Percentiles rank a stretch among this genome's conserved stretches.
phyloP scores from a whole-genome alignment of 2,888 invertebrate species.

The Lydus trimaculatus region DNA sequence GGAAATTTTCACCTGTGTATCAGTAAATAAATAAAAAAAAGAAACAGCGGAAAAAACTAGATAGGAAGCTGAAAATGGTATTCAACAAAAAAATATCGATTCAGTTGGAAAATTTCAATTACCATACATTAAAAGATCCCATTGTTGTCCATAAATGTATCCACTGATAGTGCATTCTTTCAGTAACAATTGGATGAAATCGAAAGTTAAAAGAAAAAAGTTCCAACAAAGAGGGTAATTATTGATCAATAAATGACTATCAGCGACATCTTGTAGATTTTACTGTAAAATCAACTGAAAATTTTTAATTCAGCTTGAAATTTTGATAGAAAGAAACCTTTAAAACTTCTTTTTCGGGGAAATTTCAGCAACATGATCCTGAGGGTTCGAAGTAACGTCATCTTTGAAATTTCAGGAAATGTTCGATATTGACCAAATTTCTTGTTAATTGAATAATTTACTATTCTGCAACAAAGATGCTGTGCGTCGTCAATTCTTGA shows the following conservation, averaged over 20 bases:
- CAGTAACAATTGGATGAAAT: constrained; percentile 48
- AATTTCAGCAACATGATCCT: background rate
- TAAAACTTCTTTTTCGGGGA: background rate
- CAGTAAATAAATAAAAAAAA: too few species aligned
- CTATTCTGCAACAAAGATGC: too few species aligned
- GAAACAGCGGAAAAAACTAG: background rate
- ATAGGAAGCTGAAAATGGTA: too few species aligned
- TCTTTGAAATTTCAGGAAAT: background rate
- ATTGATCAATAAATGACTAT: constrained; percentile 6
- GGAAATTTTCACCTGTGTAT: too few species aligned
- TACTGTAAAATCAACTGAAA: background rate
- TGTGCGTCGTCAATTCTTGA: too few species aligned
- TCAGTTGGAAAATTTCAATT: constrained; percentile 29
- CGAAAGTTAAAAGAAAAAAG: constrained; percentile 12
- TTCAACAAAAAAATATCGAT: too few species aligned
- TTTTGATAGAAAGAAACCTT: background rate
- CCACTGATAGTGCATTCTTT: too few species aligned
- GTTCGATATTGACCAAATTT: too few species aligned
- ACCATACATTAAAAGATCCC: constrained; percentile 42
- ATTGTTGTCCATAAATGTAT: too few species aligned
- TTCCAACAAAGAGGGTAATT: background rate
- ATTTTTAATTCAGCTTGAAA: background rate
- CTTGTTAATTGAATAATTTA: too few species aligned
- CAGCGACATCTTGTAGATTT: background rate
- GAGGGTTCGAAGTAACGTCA: background rate